Percentiles rank a stretch among this genome's conserved stretches.
phyloP scores from a whole-genome alignment of 2,888 invertebrate species.

The Saturnia pavonia region DNA sequence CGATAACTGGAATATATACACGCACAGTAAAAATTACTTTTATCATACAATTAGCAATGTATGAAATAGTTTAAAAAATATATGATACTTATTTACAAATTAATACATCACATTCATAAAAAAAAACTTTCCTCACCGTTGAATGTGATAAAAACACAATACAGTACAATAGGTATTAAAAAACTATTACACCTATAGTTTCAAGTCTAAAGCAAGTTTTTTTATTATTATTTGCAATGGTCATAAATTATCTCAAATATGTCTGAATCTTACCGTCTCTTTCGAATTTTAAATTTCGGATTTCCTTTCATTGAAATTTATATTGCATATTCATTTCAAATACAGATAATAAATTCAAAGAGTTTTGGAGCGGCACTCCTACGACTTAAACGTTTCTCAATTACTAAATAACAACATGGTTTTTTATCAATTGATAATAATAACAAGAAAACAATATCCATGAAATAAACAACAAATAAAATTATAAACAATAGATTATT shows the following conservation, averaged over 20 bases:
- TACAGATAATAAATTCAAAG: background rate
- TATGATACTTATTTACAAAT: background rate
- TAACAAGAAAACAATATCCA: background rate
- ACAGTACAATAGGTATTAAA: background rate
- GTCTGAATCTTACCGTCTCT: background rate
- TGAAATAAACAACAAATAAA: background rate
- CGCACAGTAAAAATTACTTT: background rate
- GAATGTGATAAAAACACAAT: background rate
- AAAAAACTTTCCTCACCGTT: background rate
- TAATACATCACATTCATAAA: background rate
- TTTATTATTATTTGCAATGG: background rate
- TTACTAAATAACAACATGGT: background rate
- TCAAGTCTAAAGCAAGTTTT: background rate
- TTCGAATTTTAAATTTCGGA: background rate
- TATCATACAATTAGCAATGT: background rate
- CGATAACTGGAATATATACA: constrained; percentile 19
- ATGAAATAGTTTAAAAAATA: background rate
- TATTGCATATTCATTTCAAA: background rate
- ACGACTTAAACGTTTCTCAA: background rate
- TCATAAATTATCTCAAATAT: background rate
- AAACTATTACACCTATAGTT: background rate
- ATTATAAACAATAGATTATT: background rate
- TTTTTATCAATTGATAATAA: background rate
- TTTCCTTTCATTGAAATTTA: background rate
- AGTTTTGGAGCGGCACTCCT: background rate